phyloP scores from a whole-genome alignment of 2,797 vertebrate genomes.

The Staurois parvus region DNA sequence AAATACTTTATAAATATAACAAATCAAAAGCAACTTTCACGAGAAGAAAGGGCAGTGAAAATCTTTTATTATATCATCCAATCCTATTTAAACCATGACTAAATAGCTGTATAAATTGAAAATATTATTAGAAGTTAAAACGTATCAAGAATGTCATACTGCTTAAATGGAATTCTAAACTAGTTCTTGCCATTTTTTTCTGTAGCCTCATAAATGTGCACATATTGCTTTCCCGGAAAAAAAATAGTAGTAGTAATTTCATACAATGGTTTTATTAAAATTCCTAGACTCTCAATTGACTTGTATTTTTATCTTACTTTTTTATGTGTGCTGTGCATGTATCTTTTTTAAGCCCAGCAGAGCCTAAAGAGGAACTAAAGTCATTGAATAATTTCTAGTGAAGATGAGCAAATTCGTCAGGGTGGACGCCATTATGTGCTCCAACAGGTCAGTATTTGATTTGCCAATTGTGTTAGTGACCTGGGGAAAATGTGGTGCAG shows the following conservation, averaged over 20 bases:
- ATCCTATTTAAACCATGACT: conserved; percentile 7
- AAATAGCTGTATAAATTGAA: conserved; percentile 30
- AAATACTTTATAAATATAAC: conserved; percentile 19
- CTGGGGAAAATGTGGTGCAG: too few species aligned
- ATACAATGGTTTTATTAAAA: not conserved
- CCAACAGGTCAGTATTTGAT: too few species aligned
- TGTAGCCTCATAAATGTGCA: not conserved
- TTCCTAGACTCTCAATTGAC: not conserved
- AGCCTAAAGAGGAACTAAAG: too few species aligned
- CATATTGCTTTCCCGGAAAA: conserved; percentile 21
- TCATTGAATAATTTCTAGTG: too few species aligned
- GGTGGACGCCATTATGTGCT: too few species aligned
- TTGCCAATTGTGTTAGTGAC: too few species aligned
- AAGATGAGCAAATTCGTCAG: too few species aligned
- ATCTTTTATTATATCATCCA: conserved; percentile 12
- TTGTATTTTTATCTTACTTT: not conserved
- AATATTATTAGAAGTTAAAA: conserved; percentile 33
- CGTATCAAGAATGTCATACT: not conserved
- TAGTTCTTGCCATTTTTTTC: not conserved
- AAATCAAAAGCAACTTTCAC: conserved; percentile 33
- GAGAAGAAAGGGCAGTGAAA: conserved; percentile 12
- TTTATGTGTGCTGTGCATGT: not conserved
- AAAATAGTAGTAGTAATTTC: conserved; percentile 1
- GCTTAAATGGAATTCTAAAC: conserved; percentile 6
- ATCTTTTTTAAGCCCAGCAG: not conserved